Evolutionary conservation across 1,140 invertebrate species (phyloP), one percentile per base, ranked within the genome.

Genomic region (Penaeus indicus): DNA sequence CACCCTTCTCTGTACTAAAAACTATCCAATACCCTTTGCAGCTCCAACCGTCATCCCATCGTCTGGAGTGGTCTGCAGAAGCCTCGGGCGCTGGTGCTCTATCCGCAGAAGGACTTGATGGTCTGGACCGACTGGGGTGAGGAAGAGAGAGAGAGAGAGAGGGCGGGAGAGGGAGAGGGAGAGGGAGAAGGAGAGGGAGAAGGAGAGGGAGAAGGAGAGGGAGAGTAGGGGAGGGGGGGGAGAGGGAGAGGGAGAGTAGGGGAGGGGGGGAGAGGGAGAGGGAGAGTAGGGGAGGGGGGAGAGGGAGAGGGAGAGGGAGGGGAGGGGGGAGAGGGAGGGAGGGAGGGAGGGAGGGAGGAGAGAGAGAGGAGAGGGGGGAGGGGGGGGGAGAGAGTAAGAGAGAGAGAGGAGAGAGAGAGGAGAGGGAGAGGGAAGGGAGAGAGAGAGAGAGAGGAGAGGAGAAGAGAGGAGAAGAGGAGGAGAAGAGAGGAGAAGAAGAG

Each of bases 121-220:
- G 97, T 96, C 92, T 99, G 97, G 97, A 95, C 97, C 0, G 97
- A 99, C 92, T 98, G 97, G 97, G 97, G 97, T 94, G 94, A 94
- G 91, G 91, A 67, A 54, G 11, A 54, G 54, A 13, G 54, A 54
- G 54, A 13, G 11, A 54, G 11, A 54, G 8, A 54, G 54, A 54
- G 8, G 0, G 0, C 0, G 2, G 16, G 54, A 54, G 54, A 47
- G 47, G 11, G 4, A 47, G 47, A 47, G 47, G 0, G 47, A 4
- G 47, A 47, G 47, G 11, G 47, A 47, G 47, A 47, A 10, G 11
- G 47, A 54, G 47, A 54, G 3, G 11, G 47, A 10, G 8, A 54
- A 11, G 16, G 54, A 54, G 54, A 54, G 54, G 16, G 11, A 54
- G 54, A 47, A 10, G 13, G 47, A 16, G 54, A 54, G 54, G 16